Conservation (phyloP, 2,797 vertebrate species). For the Pipistrellus pipistrellus region DNA sequence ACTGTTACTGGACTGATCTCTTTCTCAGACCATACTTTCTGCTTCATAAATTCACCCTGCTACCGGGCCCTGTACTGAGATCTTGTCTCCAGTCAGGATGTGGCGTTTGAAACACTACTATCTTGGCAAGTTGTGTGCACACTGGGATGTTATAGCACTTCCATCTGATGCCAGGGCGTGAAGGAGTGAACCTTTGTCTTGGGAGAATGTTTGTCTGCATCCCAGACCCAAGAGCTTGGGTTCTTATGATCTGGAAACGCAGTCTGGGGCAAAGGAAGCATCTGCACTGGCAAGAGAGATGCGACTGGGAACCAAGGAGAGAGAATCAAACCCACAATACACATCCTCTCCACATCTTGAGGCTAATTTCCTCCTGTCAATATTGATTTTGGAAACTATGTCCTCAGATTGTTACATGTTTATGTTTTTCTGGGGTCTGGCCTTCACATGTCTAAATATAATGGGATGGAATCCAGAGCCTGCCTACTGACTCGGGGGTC, state of each 20-base stretch:
- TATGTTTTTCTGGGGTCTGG: background rate
- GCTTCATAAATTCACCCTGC: constrained; percentile 89
- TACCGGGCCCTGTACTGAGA: constrained; percentile 87
- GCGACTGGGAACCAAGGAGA: constrained; percentile 60
- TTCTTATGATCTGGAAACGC: constrained; percentile 80
- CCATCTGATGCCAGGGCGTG: constrained; percentile 86
- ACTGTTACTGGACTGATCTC: constrained; percentile 87
- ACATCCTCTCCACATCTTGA: background rate
- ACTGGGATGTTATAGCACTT: constrained; percentile 85
- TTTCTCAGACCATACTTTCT: constrained; percentile 89
- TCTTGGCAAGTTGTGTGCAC: constrained; percentile 88
- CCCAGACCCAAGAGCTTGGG: constrained; percentile 67
- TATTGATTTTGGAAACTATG: constrained; percentile 48
- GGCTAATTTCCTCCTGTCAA: constrained; percentile 19
- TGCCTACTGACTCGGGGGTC: background rate
- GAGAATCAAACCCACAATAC: background rate
- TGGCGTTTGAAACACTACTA: constrained; percentile 88
- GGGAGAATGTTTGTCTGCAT: constrained; percentile 83
- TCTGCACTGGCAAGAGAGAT: constrained; percentile 77
- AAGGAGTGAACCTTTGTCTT: constrained; percentile 86
- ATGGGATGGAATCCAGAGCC: background rate
- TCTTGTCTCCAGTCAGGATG: constrained; percentile 86
- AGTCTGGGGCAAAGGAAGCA: constrained; percentile 65
- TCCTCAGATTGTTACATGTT: background rate
- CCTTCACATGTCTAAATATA: background rate